Conservation (phyloP, 2,113 vertebrate species). For the Centropristis striata region DNA sequence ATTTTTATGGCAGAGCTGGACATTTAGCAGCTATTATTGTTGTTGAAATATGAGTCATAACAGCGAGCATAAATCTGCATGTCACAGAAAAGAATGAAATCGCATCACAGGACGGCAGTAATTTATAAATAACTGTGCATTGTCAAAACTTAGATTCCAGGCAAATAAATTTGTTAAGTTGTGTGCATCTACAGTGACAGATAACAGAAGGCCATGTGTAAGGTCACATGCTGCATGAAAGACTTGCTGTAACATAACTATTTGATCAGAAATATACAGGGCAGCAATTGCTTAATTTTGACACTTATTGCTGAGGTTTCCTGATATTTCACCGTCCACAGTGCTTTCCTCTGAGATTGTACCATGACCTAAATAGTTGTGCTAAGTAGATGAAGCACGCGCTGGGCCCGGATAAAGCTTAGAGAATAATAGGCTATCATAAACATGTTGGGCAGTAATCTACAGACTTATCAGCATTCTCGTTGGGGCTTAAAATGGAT, state of each 20-base stretch:
- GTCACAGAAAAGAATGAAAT: slow-evolving; percentile 36
- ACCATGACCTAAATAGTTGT: slow-evolving; percentile 78
- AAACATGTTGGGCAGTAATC: slow-evolving; percentile 84
- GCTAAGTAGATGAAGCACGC: slow-evolving; percentile 75
- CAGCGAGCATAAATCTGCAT: slow-evolving; percentile 48
- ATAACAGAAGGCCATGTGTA: neutral
- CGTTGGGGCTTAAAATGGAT: slow-evolving; percentile 73
- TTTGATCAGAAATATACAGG: neutral
- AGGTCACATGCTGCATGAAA: neutral
- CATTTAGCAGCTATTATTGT: slow-evolving; percentile 69
- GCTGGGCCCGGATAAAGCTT: slow-evolving; percentile 69
- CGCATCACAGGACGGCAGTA: neutral
- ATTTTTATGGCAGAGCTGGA: slow-evolving; percentile 69
- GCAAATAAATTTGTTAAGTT: neutral
- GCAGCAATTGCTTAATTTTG: neutral
- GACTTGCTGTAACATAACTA: neutral
- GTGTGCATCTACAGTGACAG: neutral
- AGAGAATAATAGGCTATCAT: slow-evolving; percentile 82
- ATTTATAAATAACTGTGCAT: slow-evolving; percentile 13
- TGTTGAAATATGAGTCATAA: slow-evolving; percentile 71
- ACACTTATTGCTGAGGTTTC: slow-evolving; percentile 23
- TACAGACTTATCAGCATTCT: slow-evolving; percentile 81
- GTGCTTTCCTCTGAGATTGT: slow-evolving; percentile 40
- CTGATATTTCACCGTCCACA: slow-evolving; percentile 49
- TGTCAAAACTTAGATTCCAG: neutral